Evolutionary conservation across 2,113 vertebrate species (phyloP).

Genomic region (Bufo bufo): DNA sequence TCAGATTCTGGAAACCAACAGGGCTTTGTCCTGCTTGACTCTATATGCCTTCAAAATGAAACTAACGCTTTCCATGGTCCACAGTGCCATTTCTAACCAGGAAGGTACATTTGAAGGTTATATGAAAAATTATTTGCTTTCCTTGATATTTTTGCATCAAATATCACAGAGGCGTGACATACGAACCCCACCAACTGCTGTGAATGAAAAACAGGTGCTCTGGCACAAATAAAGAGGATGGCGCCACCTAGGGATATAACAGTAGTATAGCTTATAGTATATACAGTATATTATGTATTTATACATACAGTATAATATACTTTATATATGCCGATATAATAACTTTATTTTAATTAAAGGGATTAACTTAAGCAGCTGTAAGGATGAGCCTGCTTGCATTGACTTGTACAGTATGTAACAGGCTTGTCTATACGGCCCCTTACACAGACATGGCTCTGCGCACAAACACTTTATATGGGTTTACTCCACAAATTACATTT

Average conservation of each 20-base stretch:
- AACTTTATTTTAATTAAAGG: too few relatives aligned
- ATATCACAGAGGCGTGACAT: too few relatives aligned
- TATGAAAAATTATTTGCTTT: neutral
- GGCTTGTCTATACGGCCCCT: too few relatives aligned
- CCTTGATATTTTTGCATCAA: neutral
- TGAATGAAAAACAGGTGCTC: neutral
- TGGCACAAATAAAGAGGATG: neutral
- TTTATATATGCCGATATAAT: too few relatives aligned
- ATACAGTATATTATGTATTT: too few relatives aligned
- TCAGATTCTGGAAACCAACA: neutral
- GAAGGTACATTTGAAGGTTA: neutral
- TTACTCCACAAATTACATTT: too few relatives aligned
- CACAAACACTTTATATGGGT: too few relatives aligned
- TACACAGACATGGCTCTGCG: too few relatives aligned
- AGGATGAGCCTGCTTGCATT: too few relatives aligned
- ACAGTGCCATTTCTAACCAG: neutral
- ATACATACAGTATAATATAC: too few relatives aligned
- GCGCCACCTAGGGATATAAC: slow-evolving; percentile 6
- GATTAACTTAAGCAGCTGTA: too few relatives aligned
- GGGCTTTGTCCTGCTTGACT: neutral
- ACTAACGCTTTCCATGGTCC: neutral
- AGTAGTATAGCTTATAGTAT: neutral
- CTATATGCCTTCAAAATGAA: neutral
- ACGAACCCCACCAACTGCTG: neutral
- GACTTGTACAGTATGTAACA: too few relatives aligned